Conservation (phyloP, 2,113 vertebrate genomes). For the Mirounga angustirostris region DNA sequence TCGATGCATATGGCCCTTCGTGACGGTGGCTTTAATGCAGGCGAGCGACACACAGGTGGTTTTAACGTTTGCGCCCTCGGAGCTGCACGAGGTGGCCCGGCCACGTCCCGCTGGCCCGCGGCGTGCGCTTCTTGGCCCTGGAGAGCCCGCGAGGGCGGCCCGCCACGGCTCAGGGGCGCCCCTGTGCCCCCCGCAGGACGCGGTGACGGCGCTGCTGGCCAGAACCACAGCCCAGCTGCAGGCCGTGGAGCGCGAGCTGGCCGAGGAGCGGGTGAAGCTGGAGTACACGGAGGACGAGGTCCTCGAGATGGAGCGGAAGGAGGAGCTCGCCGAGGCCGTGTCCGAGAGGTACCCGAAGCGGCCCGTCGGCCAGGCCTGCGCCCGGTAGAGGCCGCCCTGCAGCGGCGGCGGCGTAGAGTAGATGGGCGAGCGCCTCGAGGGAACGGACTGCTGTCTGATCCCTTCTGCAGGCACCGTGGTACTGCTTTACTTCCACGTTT, state of each 20-base stretch:
- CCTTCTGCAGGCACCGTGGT: neutral
- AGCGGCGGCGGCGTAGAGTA: rapidly evolving
- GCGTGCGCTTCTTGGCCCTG: neutral
- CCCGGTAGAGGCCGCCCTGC: neutral
- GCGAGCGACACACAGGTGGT: rapidly evolving
- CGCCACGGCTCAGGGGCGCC: neutral
- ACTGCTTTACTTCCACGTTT: neutral
- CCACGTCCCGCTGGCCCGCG: neutral
- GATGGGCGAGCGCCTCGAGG: too few species aligned
- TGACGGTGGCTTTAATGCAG: neutral
- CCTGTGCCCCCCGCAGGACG: slow-evolving; percentile 88
- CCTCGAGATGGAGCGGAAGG: slow-evolving; percentile 91
- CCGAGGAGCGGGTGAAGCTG: slow-evolving; percentile 89
- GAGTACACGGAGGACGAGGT: slow-evolving; percentile 92
- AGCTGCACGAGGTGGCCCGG: neutral
- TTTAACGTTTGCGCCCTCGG: neutral
- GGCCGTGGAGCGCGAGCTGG: slow-evolving; percentile 91
- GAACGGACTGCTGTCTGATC: neutral
- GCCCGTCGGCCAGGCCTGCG: neutral
- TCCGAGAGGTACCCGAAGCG: slow-evolving; percentile 91
- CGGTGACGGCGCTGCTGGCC: slow-evolving; percentile 89
- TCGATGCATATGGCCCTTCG: neutral
- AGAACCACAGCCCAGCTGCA: slow-evolving; percentile 91
- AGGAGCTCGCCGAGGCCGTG: slow-evolving; percentile 91
- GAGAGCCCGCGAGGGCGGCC: neutral